Percentiles rank a stretch among this genome's conserved stretches.
phyloP scores from a whole-genome alignment of 1,140 invertebrate species.

The Bombus huntii region DNA sequence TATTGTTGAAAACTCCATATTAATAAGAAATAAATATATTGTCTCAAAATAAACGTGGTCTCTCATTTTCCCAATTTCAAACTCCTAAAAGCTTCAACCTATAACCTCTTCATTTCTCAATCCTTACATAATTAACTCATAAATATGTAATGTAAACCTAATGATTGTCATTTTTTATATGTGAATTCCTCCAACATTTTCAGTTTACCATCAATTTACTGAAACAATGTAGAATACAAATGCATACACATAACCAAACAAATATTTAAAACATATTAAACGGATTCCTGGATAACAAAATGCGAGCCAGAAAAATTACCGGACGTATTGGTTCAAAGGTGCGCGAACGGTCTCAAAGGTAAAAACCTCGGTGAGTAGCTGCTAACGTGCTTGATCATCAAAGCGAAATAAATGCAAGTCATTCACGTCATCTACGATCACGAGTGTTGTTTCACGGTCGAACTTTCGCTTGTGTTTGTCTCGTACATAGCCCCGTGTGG shows the following conservation, averaged over 20 bases:
- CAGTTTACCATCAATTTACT: background rate
- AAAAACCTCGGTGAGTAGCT: conserved; percentile 14
- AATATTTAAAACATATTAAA: background rate
- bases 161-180: background rate
- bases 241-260: background rate
- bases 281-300: background rate
- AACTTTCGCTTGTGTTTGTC: conserved; percentile 42
- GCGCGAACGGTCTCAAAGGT: conserved; percentile 15
- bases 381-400: conserved; percentile 37
- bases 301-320: background rate
- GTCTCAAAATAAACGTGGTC: conserved; percentile 71
- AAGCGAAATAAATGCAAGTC: conserved; percentile 60
- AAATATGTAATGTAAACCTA: background rate
- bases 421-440: conserved; percentile 68
- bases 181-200: background rate
- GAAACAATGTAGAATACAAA: background rate
- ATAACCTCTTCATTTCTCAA: background rate
- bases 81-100: background rate
- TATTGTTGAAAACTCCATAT: conserved; percentile 83
- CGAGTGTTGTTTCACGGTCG: conserved; percentile 66
- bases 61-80: background rate
- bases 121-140: background rate
- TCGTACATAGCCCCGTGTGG: background rate
- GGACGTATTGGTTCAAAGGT: conserved; percentile 36
- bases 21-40: conserved; percentile 83